phyloP scores from a whole-genome alignment of 2,888 invertebrate genomes.

The Smittia aterrima region DNA sequence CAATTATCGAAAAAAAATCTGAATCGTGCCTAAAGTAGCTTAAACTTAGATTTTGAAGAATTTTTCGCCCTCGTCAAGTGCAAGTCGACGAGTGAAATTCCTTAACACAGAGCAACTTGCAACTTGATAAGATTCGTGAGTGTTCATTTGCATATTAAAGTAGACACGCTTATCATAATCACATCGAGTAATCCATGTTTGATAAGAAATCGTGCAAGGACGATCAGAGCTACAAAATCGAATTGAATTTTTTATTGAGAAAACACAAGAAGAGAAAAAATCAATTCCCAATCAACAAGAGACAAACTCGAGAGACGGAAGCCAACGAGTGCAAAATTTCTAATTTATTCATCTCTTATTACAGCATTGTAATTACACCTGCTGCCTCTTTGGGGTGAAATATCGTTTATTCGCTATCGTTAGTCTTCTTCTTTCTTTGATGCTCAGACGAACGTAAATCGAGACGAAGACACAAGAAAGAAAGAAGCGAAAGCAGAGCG shows the following conservation, averaged over 20 bases:
- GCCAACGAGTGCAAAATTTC: neutral
- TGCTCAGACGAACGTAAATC: neutral
- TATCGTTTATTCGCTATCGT: neutral
- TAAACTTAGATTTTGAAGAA: neutral
- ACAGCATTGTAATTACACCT: slow-evolving; percentile 6
- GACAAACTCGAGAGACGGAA: neutral
- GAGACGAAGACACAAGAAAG: neutral
- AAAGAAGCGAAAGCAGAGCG: neutral
- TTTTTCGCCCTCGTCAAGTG: slow-evolving; percentile 21
- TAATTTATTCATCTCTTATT: neutral
- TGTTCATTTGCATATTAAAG: neutral
- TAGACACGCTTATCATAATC: neutral
- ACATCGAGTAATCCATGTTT: neutral
- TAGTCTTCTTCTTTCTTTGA: neutral
- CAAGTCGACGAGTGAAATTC: slow-evolving; percentile 30
- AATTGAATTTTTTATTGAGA: slow-evolving; percentile 6
- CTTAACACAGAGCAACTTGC: slow-evolving; percentile 1
- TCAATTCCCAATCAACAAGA: slow-evolving; percentile 19
- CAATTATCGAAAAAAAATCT: neutral
- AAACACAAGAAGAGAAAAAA: neutral
- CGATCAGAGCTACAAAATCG: neutral
- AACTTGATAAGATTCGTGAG: slow-evolving; percentile 19
- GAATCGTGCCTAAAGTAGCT: slow-evolving; percentile 11
- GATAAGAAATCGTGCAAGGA: slow-evolving; percentile 11
- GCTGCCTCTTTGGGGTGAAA: slow-evolving; percentile 1